These are phyloP conservation scores for Mythimna vitellina DNA, from an alignment of 2,888 invertebrate species.

Conservation along the genomic window DNA sequence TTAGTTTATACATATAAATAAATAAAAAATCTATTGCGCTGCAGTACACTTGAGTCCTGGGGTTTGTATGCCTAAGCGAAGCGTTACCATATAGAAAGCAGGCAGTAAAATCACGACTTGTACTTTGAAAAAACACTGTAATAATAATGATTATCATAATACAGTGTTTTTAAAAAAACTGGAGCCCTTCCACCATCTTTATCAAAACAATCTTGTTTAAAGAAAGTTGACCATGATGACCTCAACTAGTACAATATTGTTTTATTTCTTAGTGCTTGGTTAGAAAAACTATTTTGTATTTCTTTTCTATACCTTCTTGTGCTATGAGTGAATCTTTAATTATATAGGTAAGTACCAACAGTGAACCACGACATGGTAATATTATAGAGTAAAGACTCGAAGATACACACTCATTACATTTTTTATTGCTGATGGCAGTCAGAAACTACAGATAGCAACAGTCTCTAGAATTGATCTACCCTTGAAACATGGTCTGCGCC, in stretches of 20 bases:
- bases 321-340: not conserved
- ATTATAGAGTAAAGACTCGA: not conserved
- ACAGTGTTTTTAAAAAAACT: not conserved
- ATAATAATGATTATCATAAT: not conserved
- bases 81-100: not conserved
- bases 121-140: not conserved
- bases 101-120: not conserved
- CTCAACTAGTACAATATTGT: not conserved
- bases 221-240: not conserved
- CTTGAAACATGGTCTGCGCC: conserved; percentile 67
- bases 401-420: conserved; percentile 27
- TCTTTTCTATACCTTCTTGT: not conserved
- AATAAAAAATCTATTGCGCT: not conserved
- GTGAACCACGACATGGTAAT: conserved; percentile 1
- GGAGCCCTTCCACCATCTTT: not conserved
- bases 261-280: not conserved
- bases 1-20: no score
- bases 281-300: not conserved
- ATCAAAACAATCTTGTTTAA: not conserved
- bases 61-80: no score
- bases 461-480: conserved; percentile 69
- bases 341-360: not conserved
- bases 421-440: conserved; percentile 49
- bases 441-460: conserved; percentile 55
- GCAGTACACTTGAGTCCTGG: not conserved